phyloP scores from a whole-genome alignment of 2,888 invertebrate genomes.

The Pyralis farinalis region DNA sequence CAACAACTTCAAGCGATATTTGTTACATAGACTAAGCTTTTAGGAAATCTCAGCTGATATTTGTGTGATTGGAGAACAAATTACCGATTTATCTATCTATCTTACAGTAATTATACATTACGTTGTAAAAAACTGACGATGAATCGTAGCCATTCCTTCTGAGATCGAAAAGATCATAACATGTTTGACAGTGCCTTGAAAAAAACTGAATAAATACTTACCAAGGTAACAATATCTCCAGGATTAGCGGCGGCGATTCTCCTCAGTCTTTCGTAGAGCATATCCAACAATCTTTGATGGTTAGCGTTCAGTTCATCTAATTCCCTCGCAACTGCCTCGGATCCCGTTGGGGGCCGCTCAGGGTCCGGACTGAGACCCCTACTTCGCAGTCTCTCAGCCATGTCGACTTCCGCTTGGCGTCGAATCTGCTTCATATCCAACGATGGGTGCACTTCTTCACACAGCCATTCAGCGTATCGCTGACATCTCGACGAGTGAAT shows the following conservation, averaged over 20 bases:
- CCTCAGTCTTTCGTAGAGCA: constrained; percentile 85
- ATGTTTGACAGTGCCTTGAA: constrained; percentile 1
- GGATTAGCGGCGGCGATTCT: constrained; percentile 85
- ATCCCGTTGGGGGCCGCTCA: constrained; percentile 71
- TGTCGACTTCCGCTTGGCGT: constrained; percentile 61
- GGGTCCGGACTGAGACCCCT: constrained; percentile 43
- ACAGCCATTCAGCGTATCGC: constrained; percentile 90
- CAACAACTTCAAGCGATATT: no score
- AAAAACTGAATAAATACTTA: constrained; percentile 65
- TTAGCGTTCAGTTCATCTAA: constrained; percentile 90
- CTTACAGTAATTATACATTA: no score
- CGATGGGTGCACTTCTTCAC: constrained; percentile 91
- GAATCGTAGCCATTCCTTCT: background rate
- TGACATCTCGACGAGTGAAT: constrained; percentile 93
- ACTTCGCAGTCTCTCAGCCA: constrained; percentile 56
- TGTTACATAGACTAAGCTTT: no score
- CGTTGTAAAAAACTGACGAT: no score
- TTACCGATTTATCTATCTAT: no score
- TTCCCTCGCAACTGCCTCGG: constrained; percentile 88
- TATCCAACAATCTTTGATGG: constrained; percentile 86
- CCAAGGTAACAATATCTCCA: constrained; percentile 88
- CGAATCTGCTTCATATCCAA: constrained; percentile 81
- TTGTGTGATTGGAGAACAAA: no score
- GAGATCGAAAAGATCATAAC: background rate
- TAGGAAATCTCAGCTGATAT: no score